These are phyloP conservation scores for Doryteuthis pealeii DNA, from an alignment of 1,140 invertebrate genomes.

Conservation along the genomic window DNA sequence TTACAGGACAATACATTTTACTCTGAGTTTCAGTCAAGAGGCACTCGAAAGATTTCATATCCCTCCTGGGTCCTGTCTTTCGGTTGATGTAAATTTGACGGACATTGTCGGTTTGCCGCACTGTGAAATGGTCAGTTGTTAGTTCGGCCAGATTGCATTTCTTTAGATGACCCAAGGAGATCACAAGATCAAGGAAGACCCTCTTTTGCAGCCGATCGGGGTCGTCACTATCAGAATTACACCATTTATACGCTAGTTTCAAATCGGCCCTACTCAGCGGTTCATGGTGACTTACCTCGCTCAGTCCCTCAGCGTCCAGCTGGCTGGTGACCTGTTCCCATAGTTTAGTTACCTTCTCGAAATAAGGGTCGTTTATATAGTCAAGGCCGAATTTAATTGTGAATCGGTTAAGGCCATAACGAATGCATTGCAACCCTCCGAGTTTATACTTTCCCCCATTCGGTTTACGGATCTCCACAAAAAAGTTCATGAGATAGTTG, in stretches of 20 bases:
- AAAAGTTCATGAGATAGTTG: neutral
- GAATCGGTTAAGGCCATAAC: slow-evolving; percentile 6
- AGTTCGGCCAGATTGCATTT: neutral
- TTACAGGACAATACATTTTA: neutral
- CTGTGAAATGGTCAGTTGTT: neutral
- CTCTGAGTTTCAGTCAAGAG: neutral
- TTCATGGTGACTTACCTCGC: neutral
- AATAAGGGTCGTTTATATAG: neutral
- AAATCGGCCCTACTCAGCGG: neutral
- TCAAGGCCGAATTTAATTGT: neutral
- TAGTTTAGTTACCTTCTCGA: neutral
- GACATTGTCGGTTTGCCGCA: neutral
- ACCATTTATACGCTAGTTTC: neutral
- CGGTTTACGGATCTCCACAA: neutral
- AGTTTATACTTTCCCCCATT: neutral
- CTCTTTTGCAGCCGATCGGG: neutral
- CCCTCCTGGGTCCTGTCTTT: neutral
- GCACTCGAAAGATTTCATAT: neutral
- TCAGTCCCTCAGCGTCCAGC: neutral
- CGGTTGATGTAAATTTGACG: neutral
- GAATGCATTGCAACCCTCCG: neutral
- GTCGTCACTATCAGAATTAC: neutral
- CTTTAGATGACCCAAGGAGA: neutral
- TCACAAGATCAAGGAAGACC: neutral
- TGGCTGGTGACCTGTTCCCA: neutral